Evolutionary conservation across 2,113 vertebrate genomes (phyloP), one percentile per base, ranked within the genome.

Genomic region (Neolamprologus longior): DNA sequence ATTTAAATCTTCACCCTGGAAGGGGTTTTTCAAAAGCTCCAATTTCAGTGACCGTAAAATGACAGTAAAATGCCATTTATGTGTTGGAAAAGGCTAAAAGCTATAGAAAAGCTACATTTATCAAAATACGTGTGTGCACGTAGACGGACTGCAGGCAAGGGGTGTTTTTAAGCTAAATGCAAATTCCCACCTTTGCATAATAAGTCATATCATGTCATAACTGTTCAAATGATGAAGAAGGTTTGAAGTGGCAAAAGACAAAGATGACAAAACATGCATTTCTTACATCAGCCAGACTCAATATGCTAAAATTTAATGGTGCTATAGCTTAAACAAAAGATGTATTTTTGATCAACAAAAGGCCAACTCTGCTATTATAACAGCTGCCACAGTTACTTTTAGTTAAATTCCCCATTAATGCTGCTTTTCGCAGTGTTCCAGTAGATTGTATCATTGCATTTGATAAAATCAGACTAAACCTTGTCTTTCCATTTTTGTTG

Each of bases 41-140:
- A 26, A 26, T 73, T 73, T 73, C 68, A 73, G 68, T 73, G 21
- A 73, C 7, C 4, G 4, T 73, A 73, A 45, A 73, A 73, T 73
- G 66, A 15, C 3, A 71, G 37, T 26, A 42, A 73, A 73, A 73
- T 26, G 21, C 13, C 9, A 45, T 73, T 73, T 73, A 26, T 17
- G 68, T 17, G 68, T 73, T 73, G 14, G 40, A 45, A 26, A 73
- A 45, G 14, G 68, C 21, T 17, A 73, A 45, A 26, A 17, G 0
- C 40, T 45, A 73, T 2, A 73, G 40, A 73, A 73, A 45, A 45
- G 40, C 40, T 45, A 42, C n/a, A 71, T 71, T 71, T 42, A 71
- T 42, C 66, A 71, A 71, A 42, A 71, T 24, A 24, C 5, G 5
- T 71, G 66, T 24, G n/a, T 40, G 63, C 63, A 68, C 1, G 4